Percentiles rank a stretch among this genome's conserved stretches.
These are phyloP conservation scores for Volucella bombylans DNA, from an alignment of 2,888 invertebrate genomes.

Conservation along the genomic window DNA sequence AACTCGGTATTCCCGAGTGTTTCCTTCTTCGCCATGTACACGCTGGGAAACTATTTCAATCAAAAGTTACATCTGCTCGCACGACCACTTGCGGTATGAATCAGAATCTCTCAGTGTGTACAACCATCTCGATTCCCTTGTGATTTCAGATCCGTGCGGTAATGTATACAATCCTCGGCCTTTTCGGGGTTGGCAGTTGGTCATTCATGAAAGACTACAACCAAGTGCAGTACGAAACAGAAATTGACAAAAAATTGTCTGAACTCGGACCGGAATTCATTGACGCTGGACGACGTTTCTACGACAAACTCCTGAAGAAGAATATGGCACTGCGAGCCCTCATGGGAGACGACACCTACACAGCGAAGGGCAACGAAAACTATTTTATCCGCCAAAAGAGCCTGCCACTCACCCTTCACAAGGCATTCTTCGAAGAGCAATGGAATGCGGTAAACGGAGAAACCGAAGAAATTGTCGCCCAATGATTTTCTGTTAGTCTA, in stretches of 20 bases:
- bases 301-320: slow-evolving; percentile 87
- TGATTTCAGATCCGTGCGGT: slow-evolving; percentile 79
- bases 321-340: slow-evolving; percentile 89
- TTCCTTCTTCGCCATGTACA: slow-evolving; percentile 84
- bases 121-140: not conserved
- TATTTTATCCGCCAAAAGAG: slow-evolving; percentile 86
- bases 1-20: slow-evolving; percentile 84
- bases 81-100: slow-evolving; percentile 83
- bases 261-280: slow-evolving; percentile 85
- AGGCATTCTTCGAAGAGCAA: slow-evolving; percentile 85
- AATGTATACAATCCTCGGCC: slow-evolving; percentile 84
- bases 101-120: slow-evolving; percentile 71
- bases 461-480: not conserved
- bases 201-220: slow-evolving; percentile 86
- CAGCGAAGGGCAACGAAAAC: slow-evolving; percentile 88
- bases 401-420: slow-evolving; percentile 86
- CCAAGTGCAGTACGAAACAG: slow-evolving; percentile 85
- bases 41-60: slow-evolving; percentile 84
- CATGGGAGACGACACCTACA: slow-evolving; percentile 86
- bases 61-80: slow-evolving; percentile 84
- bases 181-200: slow-evolving; percentile 86
- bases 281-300: slow-evolving; percentile 90
- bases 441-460: slow-evolving; percentile 80
- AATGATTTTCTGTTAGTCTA: slow-evolving; percentile 45
- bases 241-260: slow-evolving; percentile 86